These are phyloP conservation scores for Liparis tanakae DNA, from an alignment of 2,797 vertebrate genomes.

Conservation along the genomic window DNA sequence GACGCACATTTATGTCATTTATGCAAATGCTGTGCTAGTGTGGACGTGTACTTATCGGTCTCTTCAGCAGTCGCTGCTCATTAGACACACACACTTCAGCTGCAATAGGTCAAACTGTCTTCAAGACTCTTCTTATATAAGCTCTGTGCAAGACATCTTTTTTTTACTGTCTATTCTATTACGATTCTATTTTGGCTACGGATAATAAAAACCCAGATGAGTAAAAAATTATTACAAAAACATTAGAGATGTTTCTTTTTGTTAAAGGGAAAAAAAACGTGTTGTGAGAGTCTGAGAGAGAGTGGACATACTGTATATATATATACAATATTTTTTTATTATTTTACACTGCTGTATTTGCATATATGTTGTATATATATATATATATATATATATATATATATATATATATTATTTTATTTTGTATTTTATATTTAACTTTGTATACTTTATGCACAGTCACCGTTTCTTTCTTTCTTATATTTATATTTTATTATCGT, in stretches of 20 bases:
- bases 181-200: neutral
- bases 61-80: slow-evolving; percentile 21
- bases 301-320: too few species aligned
- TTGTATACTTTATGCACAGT: too few species aligned
- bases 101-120: slow-evolving; percentile 53
- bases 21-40: slow-evolving; percentile 8
- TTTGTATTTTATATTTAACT: too few species aligned
- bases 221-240: neutral
- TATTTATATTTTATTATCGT: too few species aligned
- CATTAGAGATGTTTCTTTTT: slow-evolving; percentile 8
- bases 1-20: slow-evolving; percentile 13
- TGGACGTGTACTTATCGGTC: slow-evolving; percentile 15
- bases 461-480: too few species aligned
- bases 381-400: too few species aligned
- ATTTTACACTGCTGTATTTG: too few species aligned
- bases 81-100: slow-evolving; percentile 43
- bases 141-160: slow-evolving; percentile 16
- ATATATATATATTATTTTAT: too few species aligned
- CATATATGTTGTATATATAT: too few species aligned
- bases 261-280: neutral
- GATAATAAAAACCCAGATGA: slow-evolving; percentile 1
- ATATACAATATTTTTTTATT: too few species aligned
- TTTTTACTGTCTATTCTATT: slow-evolving; percentile 7
- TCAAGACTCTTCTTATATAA: slow-evolving; percentile 39
- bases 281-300: slow-evolving; percentile 3